Evolutionary conservation across 2,888 invertebrate species (phyloP).

Genomic region (Andrena minutula): DNA sequence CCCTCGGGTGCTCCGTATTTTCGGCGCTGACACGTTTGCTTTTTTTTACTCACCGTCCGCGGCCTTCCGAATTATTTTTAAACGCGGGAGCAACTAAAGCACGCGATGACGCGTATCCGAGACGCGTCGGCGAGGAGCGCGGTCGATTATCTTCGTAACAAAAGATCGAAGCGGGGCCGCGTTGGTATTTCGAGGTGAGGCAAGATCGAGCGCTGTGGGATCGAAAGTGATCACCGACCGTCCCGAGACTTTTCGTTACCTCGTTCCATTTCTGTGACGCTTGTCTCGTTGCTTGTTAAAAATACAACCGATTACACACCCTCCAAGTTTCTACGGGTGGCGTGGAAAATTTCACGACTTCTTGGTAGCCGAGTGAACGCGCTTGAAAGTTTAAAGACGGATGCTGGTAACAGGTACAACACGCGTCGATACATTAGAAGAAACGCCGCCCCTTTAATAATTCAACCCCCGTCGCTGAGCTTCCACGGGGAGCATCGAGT

Average conservation of each 20-base stretch:
- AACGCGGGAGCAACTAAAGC: slow-evolving; percentile 19
- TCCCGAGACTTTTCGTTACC: neutral
- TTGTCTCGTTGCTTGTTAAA: slow-evolving; percentile 8
- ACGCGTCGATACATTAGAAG: slow-evolving; percentile 32
- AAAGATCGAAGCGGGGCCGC: neutral
- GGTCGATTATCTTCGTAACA: slow-evolving; percentile 8
- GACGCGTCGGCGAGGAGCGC: neutral
- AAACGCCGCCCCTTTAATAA: slow-evolving; percentile 52
- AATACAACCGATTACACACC: neutral
- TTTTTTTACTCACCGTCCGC: neutral
- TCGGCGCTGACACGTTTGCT: slow-evolving; percentile 26
- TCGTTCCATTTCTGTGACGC: neutral
- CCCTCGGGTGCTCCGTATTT: slow-evolving; percentile 18
- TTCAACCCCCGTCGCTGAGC: slow-evolving; percentile 49
- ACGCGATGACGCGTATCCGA: neutral
- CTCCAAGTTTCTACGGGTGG: neutral
- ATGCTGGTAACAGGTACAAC: slow-evolving; percentile 36
- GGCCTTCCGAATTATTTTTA: slow-evolving; percentile 21
- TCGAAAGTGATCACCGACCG: neutral
- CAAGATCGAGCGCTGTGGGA: neutral
- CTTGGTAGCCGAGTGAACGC: neutral
- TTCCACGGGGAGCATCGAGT: slow-evolving; percentile 28
- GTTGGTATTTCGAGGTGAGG: no score
- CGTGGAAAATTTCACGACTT: neutral
- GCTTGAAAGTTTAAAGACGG: slow-evolving; percentile 23